Evolutionary conservation across 2,797 vertebrate species (phyloP).

Genomic region (Emydoidea blandingii): DNA sequence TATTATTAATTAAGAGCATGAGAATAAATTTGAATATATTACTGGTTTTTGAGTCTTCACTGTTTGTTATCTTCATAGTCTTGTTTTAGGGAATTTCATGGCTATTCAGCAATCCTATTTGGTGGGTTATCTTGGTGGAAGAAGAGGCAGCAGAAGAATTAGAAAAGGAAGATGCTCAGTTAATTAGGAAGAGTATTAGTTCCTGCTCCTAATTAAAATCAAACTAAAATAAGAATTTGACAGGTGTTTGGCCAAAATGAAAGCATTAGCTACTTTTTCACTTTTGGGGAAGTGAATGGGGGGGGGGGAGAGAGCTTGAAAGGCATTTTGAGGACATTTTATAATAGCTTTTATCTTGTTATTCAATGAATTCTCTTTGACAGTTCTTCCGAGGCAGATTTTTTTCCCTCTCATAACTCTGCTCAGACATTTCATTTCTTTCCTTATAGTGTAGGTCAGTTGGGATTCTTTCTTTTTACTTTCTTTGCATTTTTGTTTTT

Average conservation of each 20-base stretch:
- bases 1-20: constrained; percentile 61
- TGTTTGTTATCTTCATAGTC: constrained; percentile 55
- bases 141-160: constrained; percentile 32
- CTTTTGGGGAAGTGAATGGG: constrained; percentile 9
- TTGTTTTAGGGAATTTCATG: constrained; percentile 58
- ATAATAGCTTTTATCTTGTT: constrained; percentile 5
- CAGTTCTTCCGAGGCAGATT: background rate
- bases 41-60: constrained; percentile 23
- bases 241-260: constrained; percentile 73
- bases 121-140: constrained; percentile 33
- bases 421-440: background rate
- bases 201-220: constrained; percentile 73
- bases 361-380: constrained; percentile 22
- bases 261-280: constrained; percentile 52
- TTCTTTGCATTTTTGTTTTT: background rate
- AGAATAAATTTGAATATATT: constrained; percentile 70
- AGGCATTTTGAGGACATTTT: constrained; percentile 28
- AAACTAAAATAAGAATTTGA: constrained; percentile 73
- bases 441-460: background rate
- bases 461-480: background rate
- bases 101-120: constrained; percentile 28
- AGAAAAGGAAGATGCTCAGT: constrained; percentile 56
- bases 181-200: constrained; percentile 76
- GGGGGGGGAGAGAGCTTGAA: background rate
- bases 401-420: background rate